Evolutionary conservation across 2,113 vertebrate species (phyloP), one percentile per base, ranked within the genome.

Genomic region (Neomonachus schauinslandi): DNA sequence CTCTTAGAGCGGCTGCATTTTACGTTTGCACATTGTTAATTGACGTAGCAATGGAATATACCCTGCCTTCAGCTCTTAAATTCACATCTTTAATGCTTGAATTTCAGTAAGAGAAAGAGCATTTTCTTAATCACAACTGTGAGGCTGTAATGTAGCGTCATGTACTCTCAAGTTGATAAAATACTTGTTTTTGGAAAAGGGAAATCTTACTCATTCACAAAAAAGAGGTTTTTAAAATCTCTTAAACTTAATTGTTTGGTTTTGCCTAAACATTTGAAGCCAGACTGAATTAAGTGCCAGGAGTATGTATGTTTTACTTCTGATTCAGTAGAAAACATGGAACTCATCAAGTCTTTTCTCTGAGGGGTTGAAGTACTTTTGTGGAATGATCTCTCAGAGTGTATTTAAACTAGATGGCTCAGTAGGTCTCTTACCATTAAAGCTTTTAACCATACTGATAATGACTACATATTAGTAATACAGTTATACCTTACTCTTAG

Each of bases 121-220:
- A 39, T 42, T 69, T 81, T 93, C 81, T 57, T 84, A 49, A 46
- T 53, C 49, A 81, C 59, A 90, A 24, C 36, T 53, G 1, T 61
- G 28, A 28, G 4, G 28, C 39, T 89, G n/a, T 61, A 26, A 46
- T 3, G 36, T 36, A 61, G 8, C 46, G 7, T n/a, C 10, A 19
- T 22, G 6, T 19, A 53, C 8, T 88, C 55, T 69, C 11, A 74
- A 65, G n/a, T 31, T 92, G 86, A 89, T 74, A n/a, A 88, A 90
- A 57, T 65, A 69, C 24, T 72, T 96, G 80, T 55, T 96, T 93
- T 97, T 74, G 51, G 51, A 76, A 91, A 59, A 59, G 18, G 24
- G 4, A 67, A 80, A 9, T 92, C 42, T 92, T 71, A 93, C 18
- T 86, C 18, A 49, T 7, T 95, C 72, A 57, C n/a, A 85, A 76